Conservation (phyloP, 2,113 vertebrate species). For the Misgurnus mizolepis region DNA sequence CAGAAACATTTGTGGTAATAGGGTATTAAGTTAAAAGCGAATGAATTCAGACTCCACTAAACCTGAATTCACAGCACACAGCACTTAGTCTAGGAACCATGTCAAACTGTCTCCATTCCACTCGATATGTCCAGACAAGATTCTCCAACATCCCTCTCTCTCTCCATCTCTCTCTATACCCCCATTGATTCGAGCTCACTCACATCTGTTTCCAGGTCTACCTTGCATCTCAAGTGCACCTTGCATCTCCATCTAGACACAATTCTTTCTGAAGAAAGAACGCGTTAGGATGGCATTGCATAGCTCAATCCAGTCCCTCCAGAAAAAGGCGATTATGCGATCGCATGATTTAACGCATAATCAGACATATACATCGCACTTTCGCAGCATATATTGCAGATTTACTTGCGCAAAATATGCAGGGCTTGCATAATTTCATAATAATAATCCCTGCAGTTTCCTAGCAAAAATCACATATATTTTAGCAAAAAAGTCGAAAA, state of each 20-base stretch:
- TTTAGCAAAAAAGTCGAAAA: too few species aligned
- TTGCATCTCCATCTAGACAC: not conserved
- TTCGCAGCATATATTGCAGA: too few species aligned
- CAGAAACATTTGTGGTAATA: slow-evolving; percentile 43
- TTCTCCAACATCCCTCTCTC: slow-evolving; percentile 9
- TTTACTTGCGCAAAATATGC: too few species aligned
- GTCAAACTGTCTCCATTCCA: slow-evolving; percentile 41
- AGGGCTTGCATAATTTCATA: too few species aligned
- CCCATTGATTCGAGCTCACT: slow-evolving; percentile 55
- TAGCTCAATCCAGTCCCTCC: not conserved
- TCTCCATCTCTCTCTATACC: too few species aligned
- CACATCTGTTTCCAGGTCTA: slow-evolving; percentile 51
- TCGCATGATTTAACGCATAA: too few species aligned
- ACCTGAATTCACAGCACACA: slow-evolving; percentile 36
- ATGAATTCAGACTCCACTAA: slow-evolving; percentile 33
- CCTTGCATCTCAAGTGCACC: slow-evolving; percentile 30
- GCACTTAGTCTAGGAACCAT: slow-evolving; percentile 18
- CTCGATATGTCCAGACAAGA: slow-evolving; percentile 38
- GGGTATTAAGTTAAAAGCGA: slow-evolving; percentile 42
- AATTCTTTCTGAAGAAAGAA: not conserved
- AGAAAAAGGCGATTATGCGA: too few species aligned
- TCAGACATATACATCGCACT: too few species aligned
- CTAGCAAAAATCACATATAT: too few species aligned
- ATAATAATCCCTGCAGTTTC: too few species aligned
- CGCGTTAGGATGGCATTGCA: slow-evolving; percentile 37